phyloP scores from a whole-genome alignment of 2,797 vertebrate genomes.

The Cottoperca gobio region DNA sequence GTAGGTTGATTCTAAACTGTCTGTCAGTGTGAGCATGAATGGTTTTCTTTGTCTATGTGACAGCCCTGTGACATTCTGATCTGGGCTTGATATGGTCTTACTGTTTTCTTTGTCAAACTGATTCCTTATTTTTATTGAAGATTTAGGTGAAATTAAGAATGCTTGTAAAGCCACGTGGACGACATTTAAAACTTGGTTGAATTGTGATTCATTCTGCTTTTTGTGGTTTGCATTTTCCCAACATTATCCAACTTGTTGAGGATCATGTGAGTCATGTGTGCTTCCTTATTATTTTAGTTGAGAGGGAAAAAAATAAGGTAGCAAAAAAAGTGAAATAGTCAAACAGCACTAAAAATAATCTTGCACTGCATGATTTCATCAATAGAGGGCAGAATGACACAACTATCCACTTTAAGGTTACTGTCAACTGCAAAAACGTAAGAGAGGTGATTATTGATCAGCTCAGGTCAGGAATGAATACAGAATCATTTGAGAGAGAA shows the following conservation, averaged over 20 bases:
- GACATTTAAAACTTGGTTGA: neutral
- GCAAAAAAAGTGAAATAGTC: neutral
- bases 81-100: neutral
- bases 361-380: slow-evolving; percentile 47
- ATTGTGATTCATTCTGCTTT: slow-evolving; percentile 6
- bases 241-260: neutral
- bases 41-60: no score
- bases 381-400: slow-evolving; percentile 72
- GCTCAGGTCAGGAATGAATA: neutral
- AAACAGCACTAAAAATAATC: neutral
- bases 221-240: neutral
- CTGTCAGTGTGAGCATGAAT: neutral
- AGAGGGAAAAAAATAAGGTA: neutral
- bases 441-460: slow-evolving; percentile 19
- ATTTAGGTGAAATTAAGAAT: neutral
- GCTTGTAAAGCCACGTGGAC: neutral
- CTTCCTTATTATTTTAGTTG: neutral
- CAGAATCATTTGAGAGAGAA: neutral
- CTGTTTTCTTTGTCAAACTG: neutral
- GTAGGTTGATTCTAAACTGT: neutral
- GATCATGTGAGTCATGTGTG: neutral
- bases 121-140: neutral
- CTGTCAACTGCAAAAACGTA: neutral
- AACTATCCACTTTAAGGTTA: slow-evolving; percentile 60
- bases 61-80: neutral